Conservation (phyloP, 2,797 vertebrate species). For the Sebastolobus alascanus region DNA sequence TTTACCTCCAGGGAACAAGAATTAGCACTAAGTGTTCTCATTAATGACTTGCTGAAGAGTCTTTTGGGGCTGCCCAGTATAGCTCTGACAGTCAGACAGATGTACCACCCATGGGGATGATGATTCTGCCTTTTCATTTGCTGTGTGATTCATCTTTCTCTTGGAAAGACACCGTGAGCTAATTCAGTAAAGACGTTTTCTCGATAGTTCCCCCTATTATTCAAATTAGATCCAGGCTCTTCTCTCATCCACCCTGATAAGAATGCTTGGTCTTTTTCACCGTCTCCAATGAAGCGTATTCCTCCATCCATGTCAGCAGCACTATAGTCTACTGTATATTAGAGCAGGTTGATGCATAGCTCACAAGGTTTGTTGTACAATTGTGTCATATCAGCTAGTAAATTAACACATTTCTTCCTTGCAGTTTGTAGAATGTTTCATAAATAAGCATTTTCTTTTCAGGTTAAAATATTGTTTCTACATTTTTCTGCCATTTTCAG, state of each 20-base stretch:
- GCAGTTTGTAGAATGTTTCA: background rate
- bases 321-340: background rate
- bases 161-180: slow-evolving; percentile 23
- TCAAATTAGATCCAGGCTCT: slow-evolving; percentile 35
- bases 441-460: background rate
- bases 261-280: slow-evolving; percentile 27
- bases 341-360: background rate
- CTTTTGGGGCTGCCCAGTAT: background rate
- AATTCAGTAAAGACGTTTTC: slow-evolving; percentile 36
- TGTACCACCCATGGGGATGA: slow-evolving; percentile 33
- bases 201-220: slow-evolving; percentile 23
- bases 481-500: background rate
- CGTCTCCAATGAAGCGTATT: background rate
- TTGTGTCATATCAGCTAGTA: background rate
- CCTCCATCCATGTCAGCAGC: background rate
- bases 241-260: slow-evolving; percentile 32
- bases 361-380: background rate
- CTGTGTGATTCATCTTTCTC: slow-evolving; percentile 48
- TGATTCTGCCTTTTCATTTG: slow-evolving; percentile 43
- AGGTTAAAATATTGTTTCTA: background rate
- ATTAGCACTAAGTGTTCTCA: background rate
- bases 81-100: slow-evolving; percentile 41
- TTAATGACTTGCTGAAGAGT: slow-evolving; percentile 34
- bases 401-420: background rate
- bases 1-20: background rate